Conservation (phyloP, 1,140 invertebrate genomes). For the Nephila pilipes region DNA sequence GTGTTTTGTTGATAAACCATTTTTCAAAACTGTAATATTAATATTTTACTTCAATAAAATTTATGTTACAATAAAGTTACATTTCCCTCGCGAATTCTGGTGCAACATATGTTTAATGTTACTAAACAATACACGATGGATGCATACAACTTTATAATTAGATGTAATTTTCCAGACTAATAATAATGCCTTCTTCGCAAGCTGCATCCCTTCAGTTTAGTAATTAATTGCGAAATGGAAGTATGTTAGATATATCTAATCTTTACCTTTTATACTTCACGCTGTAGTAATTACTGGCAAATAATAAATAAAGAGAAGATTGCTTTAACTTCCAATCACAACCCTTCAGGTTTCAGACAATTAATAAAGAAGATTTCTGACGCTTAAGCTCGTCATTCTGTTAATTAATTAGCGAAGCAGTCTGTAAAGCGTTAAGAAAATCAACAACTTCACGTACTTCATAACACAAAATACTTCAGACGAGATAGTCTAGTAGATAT, state of each 20-base stretch:
- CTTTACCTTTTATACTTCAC: slow-evolving; percentile 12
- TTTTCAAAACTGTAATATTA: too few species aligned
- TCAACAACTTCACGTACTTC: neutral
- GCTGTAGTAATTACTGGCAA: neutral
- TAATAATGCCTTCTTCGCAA: neutral
- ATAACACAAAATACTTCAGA: neutral
- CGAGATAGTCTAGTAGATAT: neutral
- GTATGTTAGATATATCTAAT: neutral
- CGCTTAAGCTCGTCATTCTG: slow-evolving; percentile 1
- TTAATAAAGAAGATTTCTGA: neutral
- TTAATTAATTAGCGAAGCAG: slow-evolving; percentile 26
- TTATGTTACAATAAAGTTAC: too few species aligned
- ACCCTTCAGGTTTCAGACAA: neutral
- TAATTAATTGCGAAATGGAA: slow-evolving; percentile 24
- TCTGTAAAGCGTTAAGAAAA: neutral
- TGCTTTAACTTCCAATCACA: neutral
- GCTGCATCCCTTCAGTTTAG: neutral
- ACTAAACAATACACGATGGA: too few species aligned
- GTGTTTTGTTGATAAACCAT: too few species aligned
- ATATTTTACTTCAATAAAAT: too few species aligned
- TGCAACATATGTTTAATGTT: too few species aligned
- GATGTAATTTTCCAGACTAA: neutral
- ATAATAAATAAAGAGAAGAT: neutral
- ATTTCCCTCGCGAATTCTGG: too few species aligned
- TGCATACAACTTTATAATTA: neutral